Conservation (phyloP, 2,113 vertebrate genomes). For the Rhipidura dahli region DNA sequence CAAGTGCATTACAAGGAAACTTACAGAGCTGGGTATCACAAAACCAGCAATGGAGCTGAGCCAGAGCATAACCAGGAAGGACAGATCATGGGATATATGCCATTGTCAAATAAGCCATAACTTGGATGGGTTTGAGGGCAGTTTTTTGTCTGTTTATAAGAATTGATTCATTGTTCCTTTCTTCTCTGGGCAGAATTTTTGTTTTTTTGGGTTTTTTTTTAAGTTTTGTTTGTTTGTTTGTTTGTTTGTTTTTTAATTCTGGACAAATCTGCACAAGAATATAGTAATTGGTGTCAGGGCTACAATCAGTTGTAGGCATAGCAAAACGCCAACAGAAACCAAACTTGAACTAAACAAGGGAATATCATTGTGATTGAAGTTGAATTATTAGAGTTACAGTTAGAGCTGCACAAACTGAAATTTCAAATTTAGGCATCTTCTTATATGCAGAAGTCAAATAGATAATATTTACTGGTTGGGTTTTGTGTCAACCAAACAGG, state of each 20-base stretch:
- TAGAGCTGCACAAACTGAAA: neutral
- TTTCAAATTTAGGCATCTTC: neutral
- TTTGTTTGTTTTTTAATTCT: neutral
- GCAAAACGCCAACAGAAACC: neutral
- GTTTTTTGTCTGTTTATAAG: neutral
- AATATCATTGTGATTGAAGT: neutral
- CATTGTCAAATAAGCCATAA: neutral
- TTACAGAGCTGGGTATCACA: conserved; percentile 71
- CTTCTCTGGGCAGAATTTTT: neutral
- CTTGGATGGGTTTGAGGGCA: neutral
- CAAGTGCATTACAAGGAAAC: conserved; percentile 60
- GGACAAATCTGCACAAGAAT: neutral
- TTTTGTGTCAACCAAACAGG: neutral
- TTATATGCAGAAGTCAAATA: neutral
- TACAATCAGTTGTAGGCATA: neutral
- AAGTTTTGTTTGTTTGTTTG: neutral
- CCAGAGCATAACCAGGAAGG: neutral
- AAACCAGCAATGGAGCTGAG: conserved; percentile 61
- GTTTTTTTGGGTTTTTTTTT: neutral
- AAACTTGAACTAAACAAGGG: neutral
- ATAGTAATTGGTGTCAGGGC: neutral
- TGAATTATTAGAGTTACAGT: neutral
- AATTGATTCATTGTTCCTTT: conserved; percentile 15
- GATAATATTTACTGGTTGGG: neutral
- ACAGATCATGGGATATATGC: neutral